Conservation (phyloP, 53 echinoderm and acorn worm species). For the Paelopatides confundens region DNA sequence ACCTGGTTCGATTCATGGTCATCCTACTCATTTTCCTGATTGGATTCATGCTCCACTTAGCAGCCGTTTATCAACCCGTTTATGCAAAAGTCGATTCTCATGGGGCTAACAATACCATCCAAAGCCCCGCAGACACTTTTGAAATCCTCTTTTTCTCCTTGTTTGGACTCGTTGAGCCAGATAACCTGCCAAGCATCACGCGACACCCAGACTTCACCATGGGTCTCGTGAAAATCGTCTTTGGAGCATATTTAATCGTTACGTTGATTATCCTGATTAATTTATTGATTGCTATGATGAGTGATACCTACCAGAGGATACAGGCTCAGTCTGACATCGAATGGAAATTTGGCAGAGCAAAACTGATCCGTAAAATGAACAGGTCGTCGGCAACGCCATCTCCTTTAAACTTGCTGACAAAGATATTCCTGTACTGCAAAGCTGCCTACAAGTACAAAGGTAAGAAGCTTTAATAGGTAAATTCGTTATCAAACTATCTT, state of each 20-base stretch:
- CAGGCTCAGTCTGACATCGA: slow-evolving; percentile 97
- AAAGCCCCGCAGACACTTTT: slow-evolving; percentile 87
- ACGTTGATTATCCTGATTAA: slow-evolving; percentile 97
- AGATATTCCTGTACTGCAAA: slow-evolving; percentile 84
- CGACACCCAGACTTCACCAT: slow-evolving; percentile 82
- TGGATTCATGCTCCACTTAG: slow-evolving; percentile 93
- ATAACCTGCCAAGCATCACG: slow-evolving; percentile 69
- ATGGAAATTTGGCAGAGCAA: slow-evolving; percentile 98
- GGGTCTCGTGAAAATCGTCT: slow-evolving; percentile 80
- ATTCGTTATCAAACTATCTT: too few relatives aligned
- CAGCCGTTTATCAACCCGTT: slow-evolving; percentile 97
- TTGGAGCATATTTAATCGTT: slow-evolving; percentile 93
- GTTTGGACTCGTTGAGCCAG: slow-evolving; percentile 91
- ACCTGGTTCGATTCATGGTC: slow-evolving; percentile 95
- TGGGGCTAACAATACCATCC: slow-evolving; percentile 52
- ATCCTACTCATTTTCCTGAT: slow-evolving; percentile 94
- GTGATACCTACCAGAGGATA: slow-evolving; percentile 98
- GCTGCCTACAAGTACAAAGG: slow-evolving; percentile 88
- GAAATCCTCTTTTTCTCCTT: slow-evolving; percentile 92
- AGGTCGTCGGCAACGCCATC: slow-evolving; percentile 92
- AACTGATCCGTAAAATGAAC: slow-evolving; percentile 95
- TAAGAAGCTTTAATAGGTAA: too few relatives aligned
- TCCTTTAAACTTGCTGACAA: slow-evolving; percentile 92
- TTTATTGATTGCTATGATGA: slow-evolving; percentile 99
- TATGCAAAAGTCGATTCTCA: slow-evolving; percentile 31